Evolutionary conservation across 1,140 invertebrate genomes (phyloP).

Genomic region (Battus philenor): DNA sequence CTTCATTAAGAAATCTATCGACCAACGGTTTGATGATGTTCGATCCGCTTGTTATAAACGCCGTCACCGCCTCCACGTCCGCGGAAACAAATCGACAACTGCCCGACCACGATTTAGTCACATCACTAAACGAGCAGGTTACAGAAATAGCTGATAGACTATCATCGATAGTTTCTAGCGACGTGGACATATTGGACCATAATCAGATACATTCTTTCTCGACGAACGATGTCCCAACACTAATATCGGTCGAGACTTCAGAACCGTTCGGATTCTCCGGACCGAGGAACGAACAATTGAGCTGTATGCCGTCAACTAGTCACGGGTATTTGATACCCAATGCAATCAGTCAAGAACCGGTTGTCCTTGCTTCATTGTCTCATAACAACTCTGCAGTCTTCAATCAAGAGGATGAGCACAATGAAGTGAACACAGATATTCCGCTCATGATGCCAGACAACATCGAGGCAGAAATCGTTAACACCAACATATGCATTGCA

Average conservation of each 20-base stretch:
- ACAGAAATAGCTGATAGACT: conserved; percentile 69
- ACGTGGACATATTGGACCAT: conserved; percentile 53
- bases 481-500: conserved; percentile 78
- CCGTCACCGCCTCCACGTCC: conserved; percentile 44
- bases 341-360: conserved; percentile 72
- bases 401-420: conserved; percentile 50
- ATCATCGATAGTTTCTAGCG: conserved; percentile 56
- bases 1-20: conserved; percentile 64
- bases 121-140: conserved; percentile 69
- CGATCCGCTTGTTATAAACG: conserved; percentile 66
- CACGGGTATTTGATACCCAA: conserved; percentile 77
- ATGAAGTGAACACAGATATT: conserved; percentile 43
- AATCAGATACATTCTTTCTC: conserved; percentile 63
- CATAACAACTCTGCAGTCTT: conserved; percentile 68
- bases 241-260: conserved; percentile 44
- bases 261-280: conserved; percentile 43
- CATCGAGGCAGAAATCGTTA: conserved; percentile 60
- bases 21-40: conserved; percentile 72
- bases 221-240: conserved; percentile 60
- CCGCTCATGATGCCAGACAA: conserved; percentile 57
- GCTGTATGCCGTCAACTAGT: conserved; percentile 72
- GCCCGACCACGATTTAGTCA: conserved; percentile 65
- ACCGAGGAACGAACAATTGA: conserved; percentile 57
- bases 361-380: conserved; percentile 60
- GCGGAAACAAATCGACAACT: conserved; percentile 47